These are phyloP conservation scores for Drosophila conformis DNA, from an alignment of 2,888 invertebrate species.

Conservation along the genomic window DNA sequence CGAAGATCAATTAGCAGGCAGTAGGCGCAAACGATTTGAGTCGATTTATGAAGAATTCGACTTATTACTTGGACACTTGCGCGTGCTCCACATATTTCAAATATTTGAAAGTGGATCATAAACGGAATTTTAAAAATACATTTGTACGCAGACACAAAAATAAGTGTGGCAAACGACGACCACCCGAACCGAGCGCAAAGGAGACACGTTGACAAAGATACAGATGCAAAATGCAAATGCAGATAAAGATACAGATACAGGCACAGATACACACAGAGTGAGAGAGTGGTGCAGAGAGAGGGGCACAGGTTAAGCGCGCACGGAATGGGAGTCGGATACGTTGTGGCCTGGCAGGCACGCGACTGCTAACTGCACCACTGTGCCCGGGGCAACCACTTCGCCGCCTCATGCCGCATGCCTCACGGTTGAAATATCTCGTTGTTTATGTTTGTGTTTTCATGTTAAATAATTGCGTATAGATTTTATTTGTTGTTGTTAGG, in stretches of 20 bases:
- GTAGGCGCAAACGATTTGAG: conserved; percentile 19
- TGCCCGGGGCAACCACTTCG: conserved; percentile 65
- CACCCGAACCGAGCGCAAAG: conserved; percentile 13
- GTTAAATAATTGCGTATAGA: conserved; percentile 79
- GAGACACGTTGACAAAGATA: conserved; percentile 34
- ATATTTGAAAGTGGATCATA: conserved; percentile 38
- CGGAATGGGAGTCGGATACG: conserved; percentile 59
- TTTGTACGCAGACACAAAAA: conserved; percentile 25
- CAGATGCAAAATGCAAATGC: conserved; percentile 10
- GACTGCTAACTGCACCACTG: conserved; percentile 72
- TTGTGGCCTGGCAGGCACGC: conserved; percentile 75
- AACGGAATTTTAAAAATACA: conserved; percentile 42
- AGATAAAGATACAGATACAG: conserved; percentile 10
- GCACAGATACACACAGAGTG: background rate
- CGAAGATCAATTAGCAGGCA: conserved; percentile 26
- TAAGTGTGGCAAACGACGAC: conserved; percentile 31
- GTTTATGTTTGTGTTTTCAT: conserved; percentile 60
- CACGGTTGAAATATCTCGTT: conserved; percentile 39
- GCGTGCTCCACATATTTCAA: conserved; percentile 38
- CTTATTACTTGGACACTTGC: conserved; percentile 34
- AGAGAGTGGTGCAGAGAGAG: background rate
- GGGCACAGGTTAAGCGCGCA: conserved; percentile 30
- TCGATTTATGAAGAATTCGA: conserved; percentile 22
- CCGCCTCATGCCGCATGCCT: conserved; percentile 35
- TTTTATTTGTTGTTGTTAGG: conserved; percentile 66